These are phyloP conservation scores for Epizoanthus rinbou DNA, from an alignment of 92 coral and sea anemone genomes.

Conservation along the genomic window DNA sequence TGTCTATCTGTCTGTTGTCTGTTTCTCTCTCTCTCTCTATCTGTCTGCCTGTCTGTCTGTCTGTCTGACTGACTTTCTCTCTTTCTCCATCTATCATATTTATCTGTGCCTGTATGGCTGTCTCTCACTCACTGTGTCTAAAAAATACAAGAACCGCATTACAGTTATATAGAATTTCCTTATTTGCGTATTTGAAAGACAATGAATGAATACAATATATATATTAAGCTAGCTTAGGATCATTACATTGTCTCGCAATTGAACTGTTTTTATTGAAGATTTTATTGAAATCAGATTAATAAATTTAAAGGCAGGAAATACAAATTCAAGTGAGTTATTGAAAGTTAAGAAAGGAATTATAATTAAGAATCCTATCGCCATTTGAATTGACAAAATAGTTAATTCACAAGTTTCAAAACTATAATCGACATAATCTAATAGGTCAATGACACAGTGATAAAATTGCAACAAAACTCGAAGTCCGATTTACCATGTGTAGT, in stretches of 20 bases:
- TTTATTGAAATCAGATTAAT: slow-evolving; percentile 12
- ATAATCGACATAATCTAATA: neutral
- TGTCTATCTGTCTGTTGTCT: no score
- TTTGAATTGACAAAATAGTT: neutral
- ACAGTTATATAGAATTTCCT: no score
- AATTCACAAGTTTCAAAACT: neutral
- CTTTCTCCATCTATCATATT: no score
- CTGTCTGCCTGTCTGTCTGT: no score
- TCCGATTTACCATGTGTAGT: neutral
- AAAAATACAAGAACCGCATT: no score
- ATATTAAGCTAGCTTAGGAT: neutral
- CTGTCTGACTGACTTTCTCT: no score
- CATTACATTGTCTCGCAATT: slow-evolving; percentile 3
- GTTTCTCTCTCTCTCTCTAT: no score
- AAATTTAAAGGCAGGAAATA: neutral
- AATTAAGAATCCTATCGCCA: neutral
- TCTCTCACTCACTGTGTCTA: no score
- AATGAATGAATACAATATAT: neutral
- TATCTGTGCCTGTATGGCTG: no score
- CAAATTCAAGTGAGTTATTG: neutral
- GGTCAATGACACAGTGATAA: neutral
- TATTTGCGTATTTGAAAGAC: neutral
- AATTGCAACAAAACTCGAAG: neutral
- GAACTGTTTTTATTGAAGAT: slow-evolving; percentile 6
- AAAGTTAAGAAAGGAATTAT: neutral